These are phyloP conservation scores for Autographa gamma DNA, from an alignment of 2,888 invertebrate genomes.

Conservation along the genomic window DNA sequence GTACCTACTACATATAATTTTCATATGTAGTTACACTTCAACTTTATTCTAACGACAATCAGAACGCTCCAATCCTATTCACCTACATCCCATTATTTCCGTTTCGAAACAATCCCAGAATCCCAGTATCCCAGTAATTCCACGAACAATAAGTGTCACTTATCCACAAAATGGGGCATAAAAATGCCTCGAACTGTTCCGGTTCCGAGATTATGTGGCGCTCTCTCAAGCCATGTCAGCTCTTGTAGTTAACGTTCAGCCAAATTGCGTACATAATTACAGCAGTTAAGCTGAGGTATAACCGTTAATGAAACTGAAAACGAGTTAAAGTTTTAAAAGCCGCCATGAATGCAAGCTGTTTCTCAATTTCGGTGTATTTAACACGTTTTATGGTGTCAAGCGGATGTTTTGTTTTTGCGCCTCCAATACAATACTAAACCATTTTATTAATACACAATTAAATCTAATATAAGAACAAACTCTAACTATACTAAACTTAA, in stretches of 20 bases:
- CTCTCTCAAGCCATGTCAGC: constrained; percentile 60
- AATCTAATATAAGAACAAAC: too few relatives aligned
- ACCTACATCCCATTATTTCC: constrained; percentile 17
- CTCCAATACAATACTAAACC: background rate
- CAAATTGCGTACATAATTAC: constrained; percentile 86
- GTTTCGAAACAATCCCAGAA: constrained; percentile 24
- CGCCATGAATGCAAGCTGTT: constrained; percentile 86
- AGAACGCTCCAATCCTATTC: background rate
- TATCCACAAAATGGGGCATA: constrained; percentile 32
- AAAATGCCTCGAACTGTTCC: constrained; percentile 41
- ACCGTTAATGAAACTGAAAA: constrained; percentile 87
- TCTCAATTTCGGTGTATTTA: constrained; percentile 82
- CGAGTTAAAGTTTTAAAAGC: constrained; percentile 85
- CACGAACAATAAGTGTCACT: constrained; percentile 29
- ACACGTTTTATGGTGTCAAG: constrained; percentile 73
- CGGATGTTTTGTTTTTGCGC: constrained; percentile 30
- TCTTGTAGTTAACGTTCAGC: constrained; percentile 71
- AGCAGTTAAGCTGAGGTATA: constrained; percentile 82
- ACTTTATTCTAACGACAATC: background rate
- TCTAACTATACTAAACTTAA: too few relatives aligned
- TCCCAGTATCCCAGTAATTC: background rate
- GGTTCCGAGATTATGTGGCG: constrained; percentile 45
- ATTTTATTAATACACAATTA: too few relatives aligned
- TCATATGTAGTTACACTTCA: background rate
- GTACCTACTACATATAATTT: background rate